These are phyloP conservation scores for Cheilosia vulpina DNA, from an alignment of 2,888 invertebrate species.

Conservation along the genomic window DNA sequence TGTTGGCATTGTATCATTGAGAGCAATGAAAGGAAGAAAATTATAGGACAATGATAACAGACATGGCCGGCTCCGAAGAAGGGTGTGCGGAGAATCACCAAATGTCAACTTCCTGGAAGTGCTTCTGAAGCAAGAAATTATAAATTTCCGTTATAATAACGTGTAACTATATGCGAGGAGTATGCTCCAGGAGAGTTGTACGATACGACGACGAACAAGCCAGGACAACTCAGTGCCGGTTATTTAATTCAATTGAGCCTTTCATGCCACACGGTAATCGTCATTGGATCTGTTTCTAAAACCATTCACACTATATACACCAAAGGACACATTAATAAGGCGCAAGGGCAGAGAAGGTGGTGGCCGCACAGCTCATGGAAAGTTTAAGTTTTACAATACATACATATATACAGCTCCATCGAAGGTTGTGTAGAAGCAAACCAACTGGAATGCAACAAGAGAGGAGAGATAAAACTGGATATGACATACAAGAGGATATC, in stretches of 20 bases:
- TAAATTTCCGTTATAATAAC: conserved; percentile 75
- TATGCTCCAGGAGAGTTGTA: conserved; percentile 37
- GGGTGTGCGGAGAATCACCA: conserved; percentile 47
- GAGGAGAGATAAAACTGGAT: conserved; percentile 72
- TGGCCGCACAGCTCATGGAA: conserved; percentile 28
- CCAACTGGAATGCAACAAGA: conserved; percentile 74
- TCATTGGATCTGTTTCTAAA: conserved; percentile 73
- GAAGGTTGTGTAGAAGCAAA: conserved; percentile 63
- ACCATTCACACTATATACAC: conserved; percentile 64
- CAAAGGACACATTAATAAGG: conserved; percentile 63
- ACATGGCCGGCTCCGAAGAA: conserved; percentile 20
- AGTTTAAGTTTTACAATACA: conserved; percentile 72
- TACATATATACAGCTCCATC: conserved; percentile 8
- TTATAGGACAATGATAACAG: conserved; percentile 73
- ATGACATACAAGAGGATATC: conserved; percentile 66
- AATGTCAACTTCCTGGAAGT: conserved; percentile 75
- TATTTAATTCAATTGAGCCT: conserved; percentile 75
- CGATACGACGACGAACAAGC: conserved; percentile 46
- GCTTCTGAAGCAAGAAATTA: conserved; percentile 74
- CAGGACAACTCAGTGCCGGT: conserved; percentile 67
- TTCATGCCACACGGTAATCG: conserved; percentile 75
- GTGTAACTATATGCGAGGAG: conserved; percentile 43
- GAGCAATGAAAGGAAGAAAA: conserved; percentile 68
- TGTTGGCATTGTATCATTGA: conserved; percentile 65
- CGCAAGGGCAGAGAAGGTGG: conserved; percentile 19